A percentile compares a stretch with the other conserved stretches of the same genome.
phyloP scores from a whole-genome alignment of 37 sponge, comb jelly and placozoan species.

The Bolinopsis microptera region DNA sequence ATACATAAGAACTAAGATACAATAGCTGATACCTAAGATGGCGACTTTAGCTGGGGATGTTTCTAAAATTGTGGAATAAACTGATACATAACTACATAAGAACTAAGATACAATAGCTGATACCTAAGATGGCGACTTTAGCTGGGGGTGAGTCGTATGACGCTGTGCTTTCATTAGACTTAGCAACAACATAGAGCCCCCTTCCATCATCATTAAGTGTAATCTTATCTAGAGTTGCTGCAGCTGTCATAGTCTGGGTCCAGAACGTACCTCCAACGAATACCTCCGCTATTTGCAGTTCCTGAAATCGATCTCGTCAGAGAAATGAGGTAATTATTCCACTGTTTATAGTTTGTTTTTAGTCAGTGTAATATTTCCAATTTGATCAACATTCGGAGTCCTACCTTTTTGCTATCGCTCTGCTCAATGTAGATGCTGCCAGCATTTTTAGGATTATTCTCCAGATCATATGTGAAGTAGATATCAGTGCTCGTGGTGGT shows the following conservation, averaged over 20 bases:
- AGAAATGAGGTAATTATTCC: too few relatives aligned
- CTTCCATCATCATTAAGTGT: neutral
- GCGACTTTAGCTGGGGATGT: too few relatives aligned
- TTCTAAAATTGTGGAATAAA: too few relatives aligned
- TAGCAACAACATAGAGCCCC: neutral
- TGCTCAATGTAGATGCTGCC: neutral
- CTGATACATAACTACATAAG: too few relatives aligned
- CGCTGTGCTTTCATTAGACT: neutral
- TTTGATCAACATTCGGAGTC: too few relatives aligned
- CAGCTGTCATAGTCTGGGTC: neutral
- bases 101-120: too few relatives aligned
- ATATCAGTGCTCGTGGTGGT: neutral
- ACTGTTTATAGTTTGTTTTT: too few relatives aligned
- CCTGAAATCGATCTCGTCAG: too few relatives aligned
- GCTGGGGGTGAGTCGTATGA: neutral
- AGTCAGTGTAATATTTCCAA: too few relatives aligned
- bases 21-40: too few relatives aligned
- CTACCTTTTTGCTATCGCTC: neutral
- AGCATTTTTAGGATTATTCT: neutral
- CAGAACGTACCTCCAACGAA: neutral
- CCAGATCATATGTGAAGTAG: neutral
- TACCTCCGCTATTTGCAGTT: neutral
- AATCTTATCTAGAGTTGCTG: neutral
- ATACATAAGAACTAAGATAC: too few relatives aligned
- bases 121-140: neutral